Percentiles rank a stretch among this genome's conserved stretches.
Evolutionary conservation across 2,113 vertebrate genomes (phyloP).

Genomic region (Anser cygnoides): DNA sequence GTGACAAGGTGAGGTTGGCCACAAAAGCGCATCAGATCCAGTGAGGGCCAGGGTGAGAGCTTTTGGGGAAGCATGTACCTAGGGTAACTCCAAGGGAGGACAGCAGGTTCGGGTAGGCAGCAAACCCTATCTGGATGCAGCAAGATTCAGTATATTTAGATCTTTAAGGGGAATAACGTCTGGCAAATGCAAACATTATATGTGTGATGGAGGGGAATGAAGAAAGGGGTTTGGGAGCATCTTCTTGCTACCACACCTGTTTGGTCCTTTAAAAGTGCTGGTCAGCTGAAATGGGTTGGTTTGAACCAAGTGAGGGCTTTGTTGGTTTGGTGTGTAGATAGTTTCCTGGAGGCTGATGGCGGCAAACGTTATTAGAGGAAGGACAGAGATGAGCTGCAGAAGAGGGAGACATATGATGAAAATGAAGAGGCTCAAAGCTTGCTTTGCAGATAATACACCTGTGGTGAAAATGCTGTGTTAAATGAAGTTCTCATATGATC

Average conservation of each 20-base stretch:
- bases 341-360: not conserved
- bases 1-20: not conserved
- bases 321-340: not conserved
- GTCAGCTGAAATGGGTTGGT: not conserved
- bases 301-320: not conserved
- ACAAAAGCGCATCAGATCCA: not conserved
- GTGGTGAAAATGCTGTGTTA: not conserved
- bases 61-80: fast-evolving
- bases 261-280: not conserved
- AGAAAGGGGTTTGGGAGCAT: not conserved
- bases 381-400: not conserved
- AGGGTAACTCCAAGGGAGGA: not conserved
- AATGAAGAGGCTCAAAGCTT: not conserved
- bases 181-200: not conserved
- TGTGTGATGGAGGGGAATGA: not conserved
- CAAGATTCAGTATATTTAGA: not conserved
- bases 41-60: not conserved
- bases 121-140: not conserved
- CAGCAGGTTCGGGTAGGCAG: not conserved
- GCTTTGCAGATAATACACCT: not conserved
- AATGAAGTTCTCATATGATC: not conserved
- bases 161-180: not conserved
- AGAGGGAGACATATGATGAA: not conserved
- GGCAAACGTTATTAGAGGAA: not conserved
- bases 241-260: not conserved